Percentiles rank a stretch among this genome's conserved stretches.
Conservation (phyloP, 2,113 vertebrate species). For the Herpailurus yagouaroundi region DNA sequence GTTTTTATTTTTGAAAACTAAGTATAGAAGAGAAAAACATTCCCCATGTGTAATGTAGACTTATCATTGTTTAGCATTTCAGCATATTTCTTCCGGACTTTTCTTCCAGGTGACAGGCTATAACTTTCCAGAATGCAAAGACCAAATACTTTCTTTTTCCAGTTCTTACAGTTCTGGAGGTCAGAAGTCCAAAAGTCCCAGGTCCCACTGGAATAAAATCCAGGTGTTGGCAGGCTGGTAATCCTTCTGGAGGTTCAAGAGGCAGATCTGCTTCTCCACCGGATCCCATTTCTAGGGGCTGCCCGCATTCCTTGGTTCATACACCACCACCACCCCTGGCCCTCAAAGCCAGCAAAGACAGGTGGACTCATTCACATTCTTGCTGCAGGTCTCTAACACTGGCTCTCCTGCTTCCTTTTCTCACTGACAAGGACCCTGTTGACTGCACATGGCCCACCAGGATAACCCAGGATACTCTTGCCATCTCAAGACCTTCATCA, state of each 20-base stretch:
- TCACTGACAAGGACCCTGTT: not conserved
- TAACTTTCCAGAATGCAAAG: not conserved
- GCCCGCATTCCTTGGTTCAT: not conserved
- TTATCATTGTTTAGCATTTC: not conserved
- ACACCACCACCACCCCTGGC: too few relatives aligned
- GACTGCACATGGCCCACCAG: not conserved
- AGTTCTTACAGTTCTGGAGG: not conserved
- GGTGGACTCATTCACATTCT: not conserved
- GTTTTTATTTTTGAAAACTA: constrained; percentile 42
- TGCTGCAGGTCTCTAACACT: rapidly evolving
- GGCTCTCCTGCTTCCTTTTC: not conserved
- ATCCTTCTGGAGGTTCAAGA: not conserved
- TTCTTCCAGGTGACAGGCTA: not conserved
- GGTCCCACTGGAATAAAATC: not conserved
- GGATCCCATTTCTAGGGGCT: not conserved
- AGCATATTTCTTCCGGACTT: not conserved
- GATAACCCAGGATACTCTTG: not conserved
- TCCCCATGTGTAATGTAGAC: not conserved
- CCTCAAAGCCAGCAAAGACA: not conserved
- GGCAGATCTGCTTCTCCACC: not conserved
- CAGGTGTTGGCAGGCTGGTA: not conserved
- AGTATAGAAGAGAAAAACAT: not conserved
- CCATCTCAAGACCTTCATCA: not conserved
- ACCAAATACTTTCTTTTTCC: not conserved
- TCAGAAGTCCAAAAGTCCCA: not conserved